phyloP scores from a whole-genome alignment of 2,888 invertebrate species.

The Caradrina kadenii region DNA sequence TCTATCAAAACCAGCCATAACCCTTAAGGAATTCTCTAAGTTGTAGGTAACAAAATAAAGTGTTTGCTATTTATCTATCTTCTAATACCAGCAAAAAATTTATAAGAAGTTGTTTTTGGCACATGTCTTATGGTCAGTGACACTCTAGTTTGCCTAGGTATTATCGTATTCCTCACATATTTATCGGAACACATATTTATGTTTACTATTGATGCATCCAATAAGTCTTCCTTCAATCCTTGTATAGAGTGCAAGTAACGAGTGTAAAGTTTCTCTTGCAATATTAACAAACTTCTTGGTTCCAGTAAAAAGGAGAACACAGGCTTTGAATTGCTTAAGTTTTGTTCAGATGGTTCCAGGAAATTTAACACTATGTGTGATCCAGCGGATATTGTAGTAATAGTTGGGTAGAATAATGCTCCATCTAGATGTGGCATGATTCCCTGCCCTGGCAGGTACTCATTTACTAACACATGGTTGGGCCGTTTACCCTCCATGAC shows the following conservation, averaged over 20 bases:
- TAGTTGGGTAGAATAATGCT: slow-evolving; percentile 97
- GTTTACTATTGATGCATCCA: slow-evolving; percentile 92
- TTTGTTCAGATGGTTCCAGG: slow-evolving; percentile 88
- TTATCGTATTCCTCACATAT: slow-evolving; percentile 88
- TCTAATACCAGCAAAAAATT: slow-evolving; percentile 91
- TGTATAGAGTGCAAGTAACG: slow-evolving; percentile 96
- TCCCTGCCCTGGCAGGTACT: slow-evolving; percentile 98
- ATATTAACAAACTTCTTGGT: slow-evolving; percentile 96
- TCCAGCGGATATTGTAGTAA: slow-evolving; percentile 97
- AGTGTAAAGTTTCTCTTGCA: slow-evolving; percentile 95
- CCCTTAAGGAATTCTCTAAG: not conserved
- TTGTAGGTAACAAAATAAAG: not conserved
- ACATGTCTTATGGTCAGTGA: slow-evolving; percentile 98
- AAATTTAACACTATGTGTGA: slow-evolving; percentile 98
- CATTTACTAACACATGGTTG: slow-evolving; percentile 98
- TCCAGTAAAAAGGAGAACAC: slow-evolving; percentile 95
- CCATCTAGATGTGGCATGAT: slow-evolving; percentile 99
- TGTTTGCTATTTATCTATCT: slow-evolving; percentile 70
- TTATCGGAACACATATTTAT: slow-evolving; percentile 91
- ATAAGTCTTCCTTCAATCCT: slow-evolving; percentile 92
- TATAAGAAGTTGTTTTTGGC: slow-evolving; percentile 95
- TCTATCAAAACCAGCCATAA: not conserved
- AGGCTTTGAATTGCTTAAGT: slow-evolving; percentile 75
- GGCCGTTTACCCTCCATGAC: slow-evolving; percentile 94
- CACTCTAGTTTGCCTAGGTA: slow-evolving; percentile 93